Conservation (phyloP, 1,140 invertebrate genomes). For the Charaxes varanes region DNA sequence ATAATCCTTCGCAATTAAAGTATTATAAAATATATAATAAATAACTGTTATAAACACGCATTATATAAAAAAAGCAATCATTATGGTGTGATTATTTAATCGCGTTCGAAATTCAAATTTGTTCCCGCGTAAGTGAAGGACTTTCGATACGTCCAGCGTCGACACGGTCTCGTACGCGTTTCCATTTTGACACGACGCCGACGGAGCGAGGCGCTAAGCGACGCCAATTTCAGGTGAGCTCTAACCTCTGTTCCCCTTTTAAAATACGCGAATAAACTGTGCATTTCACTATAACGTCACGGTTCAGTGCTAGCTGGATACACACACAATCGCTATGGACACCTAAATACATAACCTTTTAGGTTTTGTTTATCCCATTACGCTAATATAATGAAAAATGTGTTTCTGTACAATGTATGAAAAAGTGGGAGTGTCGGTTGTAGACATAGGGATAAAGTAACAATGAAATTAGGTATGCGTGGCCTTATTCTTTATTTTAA, state of each 20-base stretch:
- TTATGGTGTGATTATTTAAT: not conserved
- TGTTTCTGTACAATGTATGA: too few relatives aligned
- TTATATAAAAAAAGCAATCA: not conserved
- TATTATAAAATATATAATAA: too few relatives aligned
- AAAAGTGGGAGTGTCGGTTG: too few relatives aligned
- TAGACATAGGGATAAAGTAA: too few relatives aligned
- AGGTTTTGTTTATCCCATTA: too few relatives aligned
- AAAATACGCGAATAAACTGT: not conserved
- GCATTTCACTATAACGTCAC: conserved; percentile 7
- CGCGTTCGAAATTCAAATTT: conserved; percentile 7
- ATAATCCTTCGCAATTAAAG: too few relatives aligned
- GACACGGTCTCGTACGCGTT: conserved; percentile 16
- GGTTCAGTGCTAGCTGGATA: conserved; percentile 3
- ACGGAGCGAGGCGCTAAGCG: conserved; percentile 13
- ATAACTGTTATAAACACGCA: not conserved
- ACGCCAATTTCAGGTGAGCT: conserved; percentile 9
- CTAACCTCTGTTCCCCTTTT: conserved; percentile 5
- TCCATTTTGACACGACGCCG: conserved; percentile 13
- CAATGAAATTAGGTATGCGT: too few relatives aligned
- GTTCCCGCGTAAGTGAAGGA: conserved; percentile 18
- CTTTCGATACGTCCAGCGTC: conserved; percentile 20
- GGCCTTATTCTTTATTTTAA: too few relatives aligned
- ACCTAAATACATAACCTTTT: too few relatives aligned
- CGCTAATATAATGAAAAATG: too few relatives aligned
- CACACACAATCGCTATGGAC: too few relatives aligned